phyloP scores from a whole-genome alignment of 1,140 invertebrate genomes.

The Drosophila lini region DNA sequence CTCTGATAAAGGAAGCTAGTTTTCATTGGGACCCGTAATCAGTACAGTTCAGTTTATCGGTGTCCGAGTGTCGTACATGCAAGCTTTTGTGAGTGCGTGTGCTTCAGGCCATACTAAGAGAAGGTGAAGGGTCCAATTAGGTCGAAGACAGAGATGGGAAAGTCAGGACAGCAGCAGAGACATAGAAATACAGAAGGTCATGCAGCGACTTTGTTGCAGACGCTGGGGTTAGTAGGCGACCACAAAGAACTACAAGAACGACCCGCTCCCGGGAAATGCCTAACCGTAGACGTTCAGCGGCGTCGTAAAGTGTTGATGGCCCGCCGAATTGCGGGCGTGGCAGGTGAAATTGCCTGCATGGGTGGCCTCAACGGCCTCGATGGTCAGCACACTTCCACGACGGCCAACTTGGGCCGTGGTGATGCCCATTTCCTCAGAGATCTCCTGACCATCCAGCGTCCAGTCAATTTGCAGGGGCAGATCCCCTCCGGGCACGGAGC shows the following conservation, averaged over 20 bases:
- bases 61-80: slow-evolving; percentile 45
- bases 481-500: slow-evolving; percentile 91
- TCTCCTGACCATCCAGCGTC: slow-evolving; percentile 88
- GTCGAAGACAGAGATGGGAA: slow-evolving; percentile 18
- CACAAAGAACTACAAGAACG: slow-evolving; percentile 42
- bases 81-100: slow-evolving; percentile 39
- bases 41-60: slow-evolving; percentile 11
- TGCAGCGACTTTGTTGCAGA: slow-evolving; percentile 45
- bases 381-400: slow-evolving; percentile 88
- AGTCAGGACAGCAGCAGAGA: slow-evolving; percentile 24
- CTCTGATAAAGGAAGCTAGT: neutral
- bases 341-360: slow-evolving; percentile 89
- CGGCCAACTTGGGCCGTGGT: slow-evolving; percentile 87
- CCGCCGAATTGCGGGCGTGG: slow-evolving; percentile 88
- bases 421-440: slow-evolving; percentile 83
- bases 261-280: slow-evolving; percentile 13
- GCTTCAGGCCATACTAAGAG: slow-evolving; percentile 30
- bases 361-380: slow-evolving; percentile 87
- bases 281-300: slow-evolving; percentile 83
- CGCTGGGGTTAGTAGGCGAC: slow-evolving; percentile 49
- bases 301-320: slow-evolving; percentile 79
- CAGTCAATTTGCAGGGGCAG: slow-evolving; percentile 89
- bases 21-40: neutral
- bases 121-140: slow-evolving; percentile 25
- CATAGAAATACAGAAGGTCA: slow-evolving; percentile 42